Percentiles rank a stretch among this genome's conserved stretches.
These are phyloP conservation scores for Passer domesticus DNA, from an alignment of 2,113 vertebrate species.

Conservation along the genomic window DNA sequence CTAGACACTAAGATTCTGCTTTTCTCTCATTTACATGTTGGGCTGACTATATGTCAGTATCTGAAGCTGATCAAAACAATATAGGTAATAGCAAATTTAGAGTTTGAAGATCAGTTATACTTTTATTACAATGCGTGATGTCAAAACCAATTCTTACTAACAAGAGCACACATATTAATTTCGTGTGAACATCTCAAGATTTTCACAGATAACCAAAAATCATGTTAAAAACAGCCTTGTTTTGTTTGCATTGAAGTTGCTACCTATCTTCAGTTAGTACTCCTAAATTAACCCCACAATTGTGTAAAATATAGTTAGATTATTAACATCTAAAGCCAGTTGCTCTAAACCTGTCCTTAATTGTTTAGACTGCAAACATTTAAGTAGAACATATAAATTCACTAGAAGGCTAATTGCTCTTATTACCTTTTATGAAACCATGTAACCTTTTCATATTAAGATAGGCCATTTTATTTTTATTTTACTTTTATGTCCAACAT, in stretches of 20 bases:
- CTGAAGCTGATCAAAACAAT: background rate
- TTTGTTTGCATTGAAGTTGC: background rate
- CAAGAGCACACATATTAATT: background rate
- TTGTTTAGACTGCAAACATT: background rate
- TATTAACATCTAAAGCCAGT: background rate
- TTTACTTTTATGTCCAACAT: background rate
- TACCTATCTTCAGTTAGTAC: background rate
- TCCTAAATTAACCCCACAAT: background rate
- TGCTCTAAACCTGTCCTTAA: background rate
- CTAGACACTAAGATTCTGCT: background rate
- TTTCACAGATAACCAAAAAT: background rate
- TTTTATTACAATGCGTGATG: background rate
- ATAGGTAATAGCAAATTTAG: background rate
- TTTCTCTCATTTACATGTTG: background rate
- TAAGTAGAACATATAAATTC: background rate
- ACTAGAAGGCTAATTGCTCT: background rate
- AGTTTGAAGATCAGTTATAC: background rate
- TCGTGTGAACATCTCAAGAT: background rate
- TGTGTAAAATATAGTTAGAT: background rate
- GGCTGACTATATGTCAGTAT: background rate
- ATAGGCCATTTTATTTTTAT: background rate
- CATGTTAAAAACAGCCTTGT: background rate
- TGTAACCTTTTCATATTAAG: background rate
- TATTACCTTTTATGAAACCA: background rate
- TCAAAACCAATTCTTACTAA: background rate